These are phyloP conservation scores for Myotis davidii DNA, from an alignment of 2,113 vertebrate species.

Conservation along the genomic window DNA sequence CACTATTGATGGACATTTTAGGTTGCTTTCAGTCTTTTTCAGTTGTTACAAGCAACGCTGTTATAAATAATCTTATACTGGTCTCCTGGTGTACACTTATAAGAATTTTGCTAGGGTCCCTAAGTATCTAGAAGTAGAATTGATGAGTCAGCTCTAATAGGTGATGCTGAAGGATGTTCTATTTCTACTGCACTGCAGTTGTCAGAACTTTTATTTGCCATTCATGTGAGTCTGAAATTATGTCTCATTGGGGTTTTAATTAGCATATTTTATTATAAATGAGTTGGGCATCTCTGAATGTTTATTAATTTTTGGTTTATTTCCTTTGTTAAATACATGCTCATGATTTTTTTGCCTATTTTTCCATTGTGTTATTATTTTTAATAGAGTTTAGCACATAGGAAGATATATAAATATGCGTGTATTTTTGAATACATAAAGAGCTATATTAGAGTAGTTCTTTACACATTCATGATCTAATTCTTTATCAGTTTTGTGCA, in stretches of 20 bases:
- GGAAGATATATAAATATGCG: background rate
- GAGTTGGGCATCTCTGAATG: background rate
- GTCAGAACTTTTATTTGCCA: background rate
- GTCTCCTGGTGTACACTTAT: background rate
- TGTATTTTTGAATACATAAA: background rate
- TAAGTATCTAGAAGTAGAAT: background rate
- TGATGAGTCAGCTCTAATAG: background rate
- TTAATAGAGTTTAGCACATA: background rate
- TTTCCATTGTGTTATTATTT: background rate
- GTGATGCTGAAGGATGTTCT: background rate
- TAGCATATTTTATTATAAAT: background rate
- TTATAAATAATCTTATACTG: background rate
- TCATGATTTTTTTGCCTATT: background rate
- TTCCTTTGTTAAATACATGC: background rate
- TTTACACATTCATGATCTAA: background rate
- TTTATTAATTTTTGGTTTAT: background rate
- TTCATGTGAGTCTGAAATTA: background rate
- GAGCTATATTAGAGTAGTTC: background rate
- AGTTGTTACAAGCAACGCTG: background rate
- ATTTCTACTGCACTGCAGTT: background rate
- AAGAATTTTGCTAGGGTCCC: background rate
- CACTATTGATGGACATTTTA: background rate
- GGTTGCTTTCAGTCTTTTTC: background rate
- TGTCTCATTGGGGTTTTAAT: background rate
- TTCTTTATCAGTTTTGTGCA: background rate